Percentiles rank a stretch among this genome's conserved stretches.
Evolutionary conservation across 1,140 invertebrate species (phyloP).

Genomic region (Hyles vespertilio): DNA sequence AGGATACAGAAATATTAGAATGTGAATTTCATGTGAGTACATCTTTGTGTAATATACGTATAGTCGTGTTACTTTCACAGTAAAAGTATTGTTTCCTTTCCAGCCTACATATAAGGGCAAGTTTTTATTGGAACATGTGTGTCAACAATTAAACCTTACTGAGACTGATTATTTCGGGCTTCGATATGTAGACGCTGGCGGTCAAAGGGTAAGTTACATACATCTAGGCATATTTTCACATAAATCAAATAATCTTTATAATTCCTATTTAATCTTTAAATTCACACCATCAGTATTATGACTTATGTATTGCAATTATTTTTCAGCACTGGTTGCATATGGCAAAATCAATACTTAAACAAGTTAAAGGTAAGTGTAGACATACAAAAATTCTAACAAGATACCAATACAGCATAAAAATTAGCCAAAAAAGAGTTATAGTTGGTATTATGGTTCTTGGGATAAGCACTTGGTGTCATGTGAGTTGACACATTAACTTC

Average conservation of each 20-base stretch:
- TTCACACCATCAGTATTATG: too few species aligned
- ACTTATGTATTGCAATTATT: slow-evolving; percentile 6
- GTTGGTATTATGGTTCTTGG: too few species aligned
- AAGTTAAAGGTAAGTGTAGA: slow-evolving; percentile 89
- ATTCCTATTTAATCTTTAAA: not conserved
- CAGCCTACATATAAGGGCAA: slow-evolving; percentile 96
- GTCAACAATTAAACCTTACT: slow-evolving; percentile 93
- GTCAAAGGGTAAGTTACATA: slow-evolving; percentile 87
- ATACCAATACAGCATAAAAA: too few species aligned
- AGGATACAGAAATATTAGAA: slow-evolving; percentile 95
- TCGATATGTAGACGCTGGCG: slow-evolving; percentile 93
- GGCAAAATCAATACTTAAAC: slow-evolving; percentile 93
- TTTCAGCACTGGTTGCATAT: slow-evolving; percentile 97
- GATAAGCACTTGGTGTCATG: too few species aligned
- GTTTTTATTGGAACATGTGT: slow-evolving; percentile 94
- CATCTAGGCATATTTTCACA: too few species aligned
- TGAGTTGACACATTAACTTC: too few species aligned
- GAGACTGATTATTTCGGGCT: slow-evolving; percentile 99
- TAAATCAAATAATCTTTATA: not conserved
- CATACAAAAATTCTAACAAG: too few species aligned
- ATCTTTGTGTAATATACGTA: too few species aligned
- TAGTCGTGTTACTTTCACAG: too few species aligned
- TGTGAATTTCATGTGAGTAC: slow-evolving; percentile 94
- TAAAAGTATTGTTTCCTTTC: slow-evolving; percentile 45
- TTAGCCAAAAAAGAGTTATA: too few species aligned